phyloP scores from a whole-genome alignment of 1,140 invertebrate species.

The Ylistrum balloti region DNA sequence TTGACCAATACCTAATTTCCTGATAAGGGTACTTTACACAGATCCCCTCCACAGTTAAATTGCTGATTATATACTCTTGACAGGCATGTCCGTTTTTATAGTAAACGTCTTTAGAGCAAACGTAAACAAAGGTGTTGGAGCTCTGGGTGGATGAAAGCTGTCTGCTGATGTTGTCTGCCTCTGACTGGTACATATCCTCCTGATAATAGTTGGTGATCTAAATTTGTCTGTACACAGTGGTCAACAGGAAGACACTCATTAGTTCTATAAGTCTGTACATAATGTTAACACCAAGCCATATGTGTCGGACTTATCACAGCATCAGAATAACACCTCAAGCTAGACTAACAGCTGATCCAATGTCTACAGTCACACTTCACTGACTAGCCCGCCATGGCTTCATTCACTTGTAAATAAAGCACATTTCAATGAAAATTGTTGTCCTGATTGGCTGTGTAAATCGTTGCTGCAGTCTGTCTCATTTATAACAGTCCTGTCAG shows the following conservation, averaged over 20 bases:
- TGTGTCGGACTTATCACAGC: slow-evolving; percentile 21
- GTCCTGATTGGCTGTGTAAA: background rate
- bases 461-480: background rate
- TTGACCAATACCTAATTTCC: background rate
- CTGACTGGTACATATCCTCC: too few species aligned
- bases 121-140: background rate
- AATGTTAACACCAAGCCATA: slow-evolving; percentile 29
- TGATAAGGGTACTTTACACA: background rate
- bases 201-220: background rate
- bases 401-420: slow-evolving; percentile 34
- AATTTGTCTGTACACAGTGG: background rate
- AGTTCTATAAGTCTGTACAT: background rate
- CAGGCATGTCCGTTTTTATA: background rate
- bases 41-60: background rate
- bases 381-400: background rate
- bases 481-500: background rate
- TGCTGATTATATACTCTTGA: background rate
- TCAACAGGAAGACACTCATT: background rate
- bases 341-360: slow-evolving; percentile 4
- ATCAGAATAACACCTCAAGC: background rate
- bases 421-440: background rate
- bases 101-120: background rate
- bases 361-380: slow-evolving; percentile 8
- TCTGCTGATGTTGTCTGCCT: background rate
- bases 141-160: background rate